phyloP scores from a whole-genome alignment of 2,113 vertebrate genomes.

The Zootoca vivipara region DNA sequence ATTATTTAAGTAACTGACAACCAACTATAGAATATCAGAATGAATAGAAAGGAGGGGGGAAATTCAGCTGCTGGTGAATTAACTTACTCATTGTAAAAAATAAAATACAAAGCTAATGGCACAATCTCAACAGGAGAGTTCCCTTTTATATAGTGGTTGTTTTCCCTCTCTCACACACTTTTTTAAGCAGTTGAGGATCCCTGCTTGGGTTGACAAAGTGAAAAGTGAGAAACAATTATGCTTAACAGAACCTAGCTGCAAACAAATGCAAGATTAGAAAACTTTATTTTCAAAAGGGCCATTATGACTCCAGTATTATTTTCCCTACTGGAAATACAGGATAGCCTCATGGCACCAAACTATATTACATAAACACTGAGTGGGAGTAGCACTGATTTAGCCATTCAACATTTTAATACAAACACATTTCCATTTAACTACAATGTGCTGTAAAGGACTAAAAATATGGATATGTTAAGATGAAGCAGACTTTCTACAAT shows the following conservation, averaged over 20 bases:
- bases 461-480: not conserved
- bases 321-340: not conserved
- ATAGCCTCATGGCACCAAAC: conserved; percentile 39
- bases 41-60: conserved; percentile 39
- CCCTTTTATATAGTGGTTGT: conserved; percentile 35
- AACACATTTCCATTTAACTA: conserved; percentile 44
- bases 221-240: conserved; percentile 44
- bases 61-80: conserved; percentile 31
- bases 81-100: not conserved
- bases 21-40: conserved; percentile 14
- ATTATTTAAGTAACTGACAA: conserved; percentile 10
- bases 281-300: not conserved
- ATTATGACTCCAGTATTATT: not conserved
- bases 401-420: not conserved
- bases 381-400: not conserved
- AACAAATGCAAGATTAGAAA: conserved; percentile 2
- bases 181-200: conserved; percentile 49
- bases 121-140: conserved; percentile 42
- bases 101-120: conserved; percentile 25
- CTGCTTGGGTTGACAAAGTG: conserved; percentile 43
- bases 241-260: conserved; percentile 51
- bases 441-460: conserved; percentile 49
- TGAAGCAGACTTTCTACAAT: not conserved
- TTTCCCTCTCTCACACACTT: conserved; percentile 33
- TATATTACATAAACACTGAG: not conserved